phyloP scores from a whole-genome alignment of 1,140 invertebrate genomes.

The Diorhabda elongata region DNA sequence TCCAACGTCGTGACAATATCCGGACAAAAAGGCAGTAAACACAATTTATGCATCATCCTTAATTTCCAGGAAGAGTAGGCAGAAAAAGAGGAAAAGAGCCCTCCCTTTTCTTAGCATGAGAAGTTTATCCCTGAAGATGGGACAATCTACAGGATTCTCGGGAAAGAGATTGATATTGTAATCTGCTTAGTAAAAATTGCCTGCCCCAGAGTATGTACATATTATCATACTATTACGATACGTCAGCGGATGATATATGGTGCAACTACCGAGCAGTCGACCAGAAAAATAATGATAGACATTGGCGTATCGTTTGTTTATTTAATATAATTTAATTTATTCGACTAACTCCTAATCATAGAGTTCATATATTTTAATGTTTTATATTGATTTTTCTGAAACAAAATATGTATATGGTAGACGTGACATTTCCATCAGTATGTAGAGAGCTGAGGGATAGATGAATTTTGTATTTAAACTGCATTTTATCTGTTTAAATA shows the following conservation, averaged over 20 bases:
- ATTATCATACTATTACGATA: conserved; percentile 48
- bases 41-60: conserved; percentile 33
- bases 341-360: too few relatives aligned
- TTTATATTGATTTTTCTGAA: too few relatives aligned
- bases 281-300: conserved; percentile 37
- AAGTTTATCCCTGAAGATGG: conserved; percentile 23
- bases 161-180: conserved; percentile 47
- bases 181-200: conserved; percentile 48
- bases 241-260: conserved; percentile 46
- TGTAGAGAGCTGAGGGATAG: too few relatives aligned
- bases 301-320: conserved; percentile 1
- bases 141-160: conserved; percentile 35
- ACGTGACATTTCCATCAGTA: too few relatives aligned
- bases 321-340: too few relatives aligned
- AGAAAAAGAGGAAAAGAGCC: conserved; percentile 12
- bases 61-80: conserved; percentile 41
- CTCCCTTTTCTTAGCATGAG: conserved; percentile 15
- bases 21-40: too few relatives aligned
- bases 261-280: conserved; percentile 39
- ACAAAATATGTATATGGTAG: too few relatives aligned
- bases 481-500: too few relatives aligned
- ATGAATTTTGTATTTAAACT: too few relatives aligned
- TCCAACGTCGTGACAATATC: too few relatives aligned
- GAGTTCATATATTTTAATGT: too few relatives aligned
- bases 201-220: conserved; percentile 43